Base-by-base conservation (phyloP, 2,888 invertebrate genomes). In the Adelognathus sp. region DNA sequence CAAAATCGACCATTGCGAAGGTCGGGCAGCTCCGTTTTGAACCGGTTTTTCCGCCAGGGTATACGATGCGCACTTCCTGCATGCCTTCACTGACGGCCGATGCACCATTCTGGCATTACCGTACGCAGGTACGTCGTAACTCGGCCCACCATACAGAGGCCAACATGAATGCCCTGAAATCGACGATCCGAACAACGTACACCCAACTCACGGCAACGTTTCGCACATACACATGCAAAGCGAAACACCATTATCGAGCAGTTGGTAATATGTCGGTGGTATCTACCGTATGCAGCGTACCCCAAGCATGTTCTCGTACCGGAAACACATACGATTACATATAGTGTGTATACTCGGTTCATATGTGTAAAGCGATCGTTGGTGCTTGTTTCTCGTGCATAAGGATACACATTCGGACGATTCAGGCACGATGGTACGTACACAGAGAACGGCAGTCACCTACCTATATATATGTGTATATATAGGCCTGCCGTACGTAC, bases 391-490 rank as follows among this genome's bases (percentile, higher is more conserved):
- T 21, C 0, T 11, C 24, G 18, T 11, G 18, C 46, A 50, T 21
- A 50, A 50, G 46, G 46, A 50, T 9, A 21, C 18, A 50, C 46
- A 24, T 50, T 50, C 46, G 46, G 21, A 50, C 46, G 46, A 5
- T 50, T 50, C 46, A 21, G 46, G 46, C 18, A 64, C 39, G 64
- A 50, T 39, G 58, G 71, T 31, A 63, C 46, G 63, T 58, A 50
- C 56, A 50, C 24, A 31, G 58, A 60, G 61, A 58, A 29, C 52
- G 46, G 60, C 6, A 46, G 64, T 29, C 24, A 52, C 66, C 64
- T 66, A n/a, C n/a, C n/a, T n/a, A n/a, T n/a, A n/a, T n/a, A n/a
- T n/a, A n/a, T n/a, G n/a, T n/a, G n/a, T n/a, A n/a, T n/a, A n/a
- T n/a, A 60, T 60, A 63, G 54, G 31, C 44, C 27, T 36, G 21